phyloP scores from a whole-genome alignment of 1,140 invertebrate species.

The Akabosia matsudoensis region DNA sequence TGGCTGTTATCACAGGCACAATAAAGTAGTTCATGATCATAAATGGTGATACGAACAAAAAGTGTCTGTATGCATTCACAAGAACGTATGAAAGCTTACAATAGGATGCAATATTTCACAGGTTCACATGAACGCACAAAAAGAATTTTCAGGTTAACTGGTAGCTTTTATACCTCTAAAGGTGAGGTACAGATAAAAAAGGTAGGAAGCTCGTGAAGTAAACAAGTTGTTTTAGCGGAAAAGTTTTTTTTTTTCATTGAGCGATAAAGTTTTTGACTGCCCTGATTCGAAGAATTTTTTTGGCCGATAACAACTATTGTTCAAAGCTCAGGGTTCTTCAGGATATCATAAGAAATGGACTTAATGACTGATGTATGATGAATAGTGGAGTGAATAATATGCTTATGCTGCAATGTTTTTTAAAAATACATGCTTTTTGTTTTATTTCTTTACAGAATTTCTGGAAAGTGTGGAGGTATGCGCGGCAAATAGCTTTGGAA shows the following conservation, averaged over 20 bases:
- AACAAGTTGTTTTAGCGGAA: neutral
- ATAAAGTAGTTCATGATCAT: too few species aligned
- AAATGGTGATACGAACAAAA: too few species aligned
- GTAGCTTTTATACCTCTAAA: neutral
- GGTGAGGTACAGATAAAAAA: neutral
- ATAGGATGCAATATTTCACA: neutral
- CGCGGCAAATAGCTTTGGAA: slow-evolving; percentile 13
- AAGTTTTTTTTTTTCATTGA: neutral
- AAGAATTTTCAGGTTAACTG: neutral
- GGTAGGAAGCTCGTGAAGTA: neutral
- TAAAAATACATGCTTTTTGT: neutral
- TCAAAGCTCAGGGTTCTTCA: neutral
- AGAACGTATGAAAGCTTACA: neutral
- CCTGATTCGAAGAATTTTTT: too few species aligned
- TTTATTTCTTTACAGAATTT: slow-evolving; percentile 35
- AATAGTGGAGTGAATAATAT: too few species aligned
- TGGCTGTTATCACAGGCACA: too few species aligned
- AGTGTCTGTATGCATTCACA: too few species aligned
- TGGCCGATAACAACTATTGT: neutral
- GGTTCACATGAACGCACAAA: neutral
- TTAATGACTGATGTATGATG: too few species aligned
- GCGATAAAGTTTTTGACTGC: too few species aligned
- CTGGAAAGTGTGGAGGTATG: slow-evolving; percentile 43
- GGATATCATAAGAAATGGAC: too few species aligned
- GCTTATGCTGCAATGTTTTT: neutral